Evolutionary conservation across 2,113 vertebrate species (phyloP).

Genomic region (Orcinus orca): DNA sequence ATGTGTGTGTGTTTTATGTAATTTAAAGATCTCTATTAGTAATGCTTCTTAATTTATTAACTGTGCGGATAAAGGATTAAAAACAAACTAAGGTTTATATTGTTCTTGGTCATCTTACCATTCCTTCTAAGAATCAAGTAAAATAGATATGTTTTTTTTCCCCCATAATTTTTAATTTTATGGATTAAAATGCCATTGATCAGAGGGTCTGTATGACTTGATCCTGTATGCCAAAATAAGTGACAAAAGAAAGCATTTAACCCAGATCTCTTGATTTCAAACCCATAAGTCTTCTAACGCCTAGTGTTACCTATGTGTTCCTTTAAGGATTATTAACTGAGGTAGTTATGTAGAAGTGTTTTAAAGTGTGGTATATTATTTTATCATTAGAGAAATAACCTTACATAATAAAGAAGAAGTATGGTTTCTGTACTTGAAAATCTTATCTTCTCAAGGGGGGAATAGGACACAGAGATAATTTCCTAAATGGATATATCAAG

Average conservation of each 20-base stretch:
- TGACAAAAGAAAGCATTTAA: not conserved
- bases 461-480: not conserved
- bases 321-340: not conserved
- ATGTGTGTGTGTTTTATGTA: not conserved
- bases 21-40: not conserved
- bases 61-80: not conserved
- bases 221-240: not conserved
- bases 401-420: not conserved
- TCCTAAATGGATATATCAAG: not conserved
- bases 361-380: not conserved
- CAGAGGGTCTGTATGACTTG: not conserved
- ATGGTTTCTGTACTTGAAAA: not conserved
- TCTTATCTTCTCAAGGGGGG: not conserved
- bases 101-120: not conserved
- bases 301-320: not conserved
- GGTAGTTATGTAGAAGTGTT: not conserved
- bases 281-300: not conserved
- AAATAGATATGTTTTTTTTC: not conserved
- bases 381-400: not conserved
- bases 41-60: not conserved
- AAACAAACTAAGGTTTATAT: not conserved
- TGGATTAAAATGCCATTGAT: not conserved
- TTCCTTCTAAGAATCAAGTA: not conserved
- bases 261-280: not conserved
- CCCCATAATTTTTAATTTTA: not conserved